Percentiles rank a stretch among this genome's conserved stretches.
These are phyloP conservation scores for Tragulus kanchil DNA, from an alignment of 2,113 vertebrate genomes.

Conservation along the genomic window DNA sequence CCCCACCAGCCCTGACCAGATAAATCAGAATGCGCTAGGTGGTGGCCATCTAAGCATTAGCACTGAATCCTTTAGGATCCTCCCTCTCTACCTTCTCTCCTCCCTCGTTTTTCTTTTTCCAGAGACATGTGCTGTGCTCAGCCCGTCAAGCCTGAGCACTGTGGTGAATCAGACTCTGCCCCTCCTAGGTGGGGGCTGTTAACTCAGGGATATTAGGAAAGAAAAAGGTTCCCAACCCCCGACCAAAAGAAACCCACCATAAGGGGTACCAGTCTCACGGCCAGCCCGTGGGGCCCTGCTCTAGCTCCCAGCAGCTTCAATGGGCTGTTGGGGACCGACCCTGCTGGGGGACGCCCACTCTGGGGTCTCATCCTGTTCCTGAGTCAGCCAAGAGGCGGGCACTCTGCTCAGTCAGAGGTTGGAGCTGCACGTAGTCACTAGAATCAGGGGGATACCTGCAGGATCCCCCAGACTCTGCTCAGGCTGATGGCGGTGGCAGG, in stretches of 20 bases:
- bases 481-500: rapidly evolving
- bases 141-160: not conserved
- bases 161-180: not conserved
- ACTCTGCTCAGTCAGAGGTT: not conserved
- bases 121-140: not conserved
- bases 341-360: rapidly evolving
- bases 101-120: not conserved
- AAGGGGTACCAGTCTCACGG: not conserved
- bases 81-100: no score
- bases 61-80: not conserved
- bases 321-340: not conserved
- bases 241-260: not conserved
- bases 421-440: rapidly evolving
- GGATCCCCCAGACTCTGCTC: no score
- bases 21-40: rapidly evolving
- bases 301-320: not conserved
- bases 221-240: not conserved
- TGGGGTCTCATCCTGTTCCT: not conserved
- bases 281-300: not conserved
- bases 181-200: not conserved
- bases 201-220: not conserved
- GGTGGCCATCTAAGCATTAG: not conserved
- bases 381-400: not conserved
- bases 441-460: not conserved
- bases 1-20: not conserved